phyloP scores from a whole-genome alignment of 2,888 invertebrate species.

The Itoplectis maculator region DNA sequence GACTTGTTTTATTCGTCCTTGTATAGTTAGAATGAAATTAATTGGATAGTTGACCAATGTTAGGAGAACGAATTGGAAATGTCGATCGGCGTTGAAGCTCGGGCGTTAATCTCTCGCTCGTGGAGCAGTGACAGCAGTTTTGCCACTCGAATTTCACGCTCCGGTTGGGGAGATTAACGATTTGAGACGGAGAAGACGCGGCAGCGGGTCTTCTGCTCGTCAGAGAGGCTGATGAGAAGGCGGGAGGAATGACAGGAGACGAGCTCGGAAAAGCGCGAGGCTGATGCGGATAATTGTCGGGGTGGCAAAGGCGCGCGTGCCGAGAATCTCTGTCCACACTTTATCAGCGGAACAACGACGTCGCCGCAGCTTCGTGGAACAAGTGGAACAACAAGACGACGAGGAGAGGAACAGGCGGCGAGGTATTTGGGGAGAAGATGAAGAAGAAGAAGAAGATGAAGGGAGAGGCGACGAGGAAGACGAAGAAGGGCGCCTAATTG shows the following conservation, averaged over 20 bases:
- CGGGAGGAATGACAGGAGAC: slow-evolving; percentile 8
- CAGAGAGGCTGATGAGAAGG: slow-evolving; percentile 4
- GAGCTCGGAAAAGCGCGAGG: neutral
- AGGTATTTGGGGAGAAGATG: neutral
- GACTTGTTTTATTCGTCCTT: too few relatives aligned
- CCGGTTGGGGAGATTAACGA: slow-evolving; percentile 37
- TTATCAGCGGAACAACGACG: neutral
- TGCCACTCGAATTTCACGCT: slow-evolving; percentile 14
- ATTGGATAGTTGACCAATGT: too few relatives aligned
- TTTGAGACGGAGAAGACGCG: slow-evolving; percentile 16
- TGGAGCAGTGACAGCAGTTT: slow-evolving; percentile 27
- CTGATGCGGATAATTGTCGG: slow-evolving; percentile 38
- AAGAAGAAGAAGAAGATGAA: neutral
- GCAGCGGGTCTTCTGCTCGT: neutral
- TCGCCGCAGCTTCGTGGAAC: neutral
- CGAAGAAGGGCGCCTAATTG: slow-evolving; percentile 14
- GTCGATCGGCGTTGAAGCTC: neutral
- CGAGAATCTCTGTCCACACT: slow-evolving; percentile 27
- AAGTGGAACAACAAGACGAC: neutral
- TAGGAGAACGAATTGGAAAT: too few relatives aligned
- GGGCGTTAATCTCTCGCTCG: slow-evolving; percentile 29
- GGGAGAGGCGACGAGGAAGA: neutral
- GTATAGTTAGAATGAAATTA: too few relatives aligned
- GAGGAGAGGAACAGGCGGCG: neutral
- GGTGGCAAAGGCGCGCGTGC: slow-evolving; percentile 23